Evolutionary conservation across 2,888 invertebrate species (phyloP), one percentile per base, ranked within the genome.

Genomic region (Epinotia demarniana): DNA sequence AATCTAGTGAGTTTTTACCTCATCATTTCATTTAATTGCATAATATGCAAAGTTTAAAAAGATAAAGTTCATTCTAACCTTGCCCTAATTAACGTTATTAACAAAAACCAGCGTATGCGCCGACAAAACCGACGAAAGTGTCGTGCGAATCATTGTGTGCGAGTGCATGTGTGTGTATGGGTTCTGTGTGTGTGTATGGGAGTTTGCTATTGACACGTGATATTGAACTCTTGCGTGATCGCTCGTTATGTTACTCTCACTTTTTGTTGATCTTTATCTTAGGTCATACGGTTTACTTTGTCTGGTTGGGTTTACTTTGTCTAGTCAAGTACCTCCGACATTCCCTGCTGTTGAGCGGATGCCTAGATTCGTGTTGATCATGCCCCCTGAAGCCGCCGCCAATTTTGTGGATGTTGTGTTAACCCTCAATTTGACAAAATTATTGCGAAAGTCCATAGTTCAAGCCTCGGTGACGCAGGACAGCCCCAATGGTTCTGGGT

Each of bases 191-290:
- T 68, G 39, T 18, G 74, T 66, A 67, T 72, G 75, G 71, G 66
- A 75, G 61, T 60, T 49, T 60, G 18, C 71, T 60, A 75, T 75
- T 75, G 71, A 75, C 66, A 57, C 57, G 61, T 72, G 75, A 67
- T 72, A 72, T 75, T 75, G 75, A 75, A 66, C 75, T 72, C 61
- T 71, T 39, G 66, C 71, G 66, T 62, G 67, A 72, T 72, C 75
- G 70, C 12, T n/a, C 23, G 69, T 69, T 58, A 46, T 12, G 12
- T 46, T 69, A 61, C 75, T 75, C 75, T 75, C 75, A 61, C 75
- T 70, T 75, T 75, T 71, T 75, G 75, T 70, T 55, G 75, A 66
- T 70, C 6, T 19, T 60, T 49, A 71, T 66, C 64, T 60, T 49
- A 53, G 19, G 58, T 27, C 72, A 64, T n/a, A 64, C 39, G n/a